Percentiles rank a stretch among this genome's conserved stretches.
Conservation (phyloP, 2,888 invertebrate genomes). For the Cactoblastis cactorum region DNA sequence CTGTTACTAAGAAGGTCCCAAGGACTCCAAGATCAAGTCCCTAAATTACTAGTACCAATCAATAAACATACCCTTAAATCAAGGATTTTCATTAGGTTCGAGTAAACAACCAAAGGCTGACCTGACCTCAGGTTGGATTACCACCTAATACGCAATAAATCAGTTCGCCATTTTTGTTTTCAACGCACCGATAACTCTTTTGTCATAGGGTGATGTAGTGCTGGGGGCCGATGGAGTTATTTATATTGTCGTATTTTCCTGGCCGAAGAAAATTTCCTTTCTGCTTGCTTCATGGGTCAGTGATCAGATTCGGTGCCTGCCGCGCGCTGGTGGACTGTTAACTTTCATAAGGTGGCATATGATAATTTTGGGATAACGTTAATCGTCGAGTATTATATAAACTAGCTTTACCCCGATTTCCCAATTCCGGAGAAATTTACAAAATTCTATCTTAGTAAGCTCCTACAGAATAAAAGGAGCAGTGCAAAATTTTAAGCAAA, state of each 20-base stretch:
- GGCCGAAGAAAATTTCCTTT: slow-evolving; percentile 77
- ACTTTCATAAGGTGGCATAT: slow-evolving; percentile 32
- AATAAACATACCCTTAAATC: not conserved
- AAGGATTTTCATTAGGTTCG: not conserved
- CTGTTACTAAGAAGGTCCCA: too few relatives aligned
- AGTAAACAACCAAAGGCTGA: slow-evolving; percentile 1
- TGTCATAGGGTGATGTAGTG: slow-evolving; percentile 78
- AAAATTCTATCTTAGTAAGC: too few relatives aligned
- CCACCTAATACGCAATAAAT: slow-evolving; percentile 69
- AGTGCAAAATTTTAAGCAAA: too few relatives aligned
- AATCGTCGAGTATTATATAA: not conserved
- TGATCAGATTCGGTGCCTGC: slow-evolving; percentile 66
- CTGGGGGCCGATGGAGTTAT: slow-evolving; percentile 75
- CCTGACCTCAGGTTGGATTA: slow-evolving; percentile 32
- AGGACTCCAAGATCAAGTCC: too few relatives aligned
- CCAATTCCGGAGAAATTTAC: too few relatives aligned
- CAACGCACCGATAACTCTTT: slow-evolving; percentile 80
- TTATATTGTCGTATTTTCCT: slow-evolving; percentile 77
- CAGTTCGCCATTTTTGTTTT: slow-evolving; percentile 78
- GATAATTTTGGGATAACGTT: slow-evolving; percentile 18
- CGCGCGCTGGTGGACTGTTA: slow-evolving; percentile 37
- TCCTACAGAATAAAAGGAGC: too few relatives aligned
- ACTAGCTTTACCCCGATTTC: too few relatives aligned
- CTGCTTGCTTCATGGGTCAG: slow-evolving; percentile 78
- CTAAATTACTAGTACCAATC: not conserved